A percentile compares a stretch with the other conserved stretches of the same genome.
Conservation (phyloP, 2,797 vertebrate genomes). For the Glossophaga mutica region DNA sequence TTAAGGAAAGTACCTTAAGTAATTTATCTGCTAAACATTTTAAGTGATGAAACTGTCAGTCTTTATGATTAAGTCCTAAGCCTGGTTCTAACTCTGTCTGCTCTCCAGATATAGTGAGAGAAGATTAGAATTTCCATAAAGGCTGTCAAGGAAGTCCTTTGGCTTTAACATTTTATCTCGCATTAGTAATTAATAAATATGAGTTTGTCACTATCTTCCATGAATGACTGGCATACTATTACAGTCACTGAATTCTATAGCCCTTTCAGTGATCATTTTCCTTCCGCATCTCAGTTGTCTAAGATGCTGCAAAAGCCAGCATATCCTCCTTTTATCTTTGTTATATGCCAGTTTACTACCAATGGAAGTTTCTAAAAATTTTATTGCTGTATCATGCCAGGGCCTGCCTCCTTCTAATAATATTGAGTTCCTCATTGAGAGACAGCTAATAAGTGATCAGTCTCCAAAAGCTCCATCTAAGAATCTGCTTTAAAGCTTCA, state of each 20-base stretch:
- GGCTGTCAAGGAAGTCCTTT: neutral
- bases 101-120: neutral
- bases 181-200: neutral
- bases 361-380: neutral
- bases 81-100: neutral
- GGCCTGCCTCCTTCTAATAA: neutral
- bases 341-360: neutral
- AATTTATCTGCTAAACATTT: neutral
- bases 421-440: neutral
- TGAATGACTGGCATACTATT: neutral
- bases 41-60: neutral
- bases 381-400: rapidly evolving
- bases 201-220: neutral
- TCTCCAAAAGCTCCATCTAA: neutral
- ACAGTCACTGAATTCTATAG: neutral
- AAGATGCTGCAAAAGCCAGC: neutral
- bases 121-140: neutral
- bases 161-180: neutral
- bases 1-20: neutral
- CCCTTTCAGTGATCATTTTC: neutral
- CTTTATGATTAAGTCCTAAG: neutral
- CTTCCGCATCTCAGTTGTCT: neutral
- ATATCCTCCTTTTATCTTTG: neutral
- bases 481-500: neutral
- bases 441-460: neutral